Conservation (phyloP, 2,797 vertebrate species). For the Ataeniobius toweri region DNA sequence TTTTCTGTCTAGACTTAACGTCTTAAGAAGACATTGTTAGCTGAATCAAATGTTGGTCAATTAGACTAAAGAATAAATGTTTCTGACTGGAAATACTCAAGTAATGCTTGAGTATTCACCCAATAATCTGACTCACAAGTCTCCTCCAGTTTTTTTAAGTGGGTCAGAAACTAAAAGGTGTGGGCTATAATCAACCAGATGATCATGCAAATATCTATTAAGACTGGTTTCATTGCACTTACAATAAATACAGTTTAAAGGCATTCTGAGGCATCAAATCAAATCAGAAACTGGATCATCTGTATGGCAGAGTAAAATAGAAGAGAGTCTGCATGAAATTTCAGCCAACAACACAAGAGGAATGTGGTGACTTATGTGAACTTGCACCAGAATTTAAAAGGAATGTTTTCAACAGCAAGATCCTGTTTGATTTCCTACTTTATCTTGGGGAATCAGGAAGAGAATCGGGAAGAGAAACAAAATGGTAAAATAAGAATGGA, state of each 20-base stretch:
- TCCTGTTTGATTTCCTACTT: not conserved
- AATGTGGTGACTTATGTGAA: slow-evolving; percentile 2
- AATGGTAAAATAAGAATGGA: not conserved
- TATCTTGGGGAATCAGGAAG: no score
- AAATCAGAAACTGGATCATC: not conserved
- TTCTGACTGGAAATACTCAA: not conserved
- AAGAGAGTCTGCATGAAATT: not conserved
- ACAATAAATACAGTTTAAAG: not conserved
- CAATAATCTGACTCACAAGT: not conserved
- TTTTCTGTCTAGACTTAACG: not conserved
- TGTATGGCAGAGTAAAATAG: not conserved
- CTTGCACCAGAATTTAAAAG: not conserved
- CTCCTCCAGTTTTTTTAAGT: not conserved
- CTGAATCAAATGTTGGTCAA: not conserved
- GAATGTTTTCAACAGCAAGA: not conserved
- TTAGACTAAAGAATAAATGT: not conserved
- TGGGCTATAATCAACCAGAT: not conserved
- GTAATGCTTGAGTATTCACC: not conserved
- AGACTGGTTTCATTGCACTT: not conserved
- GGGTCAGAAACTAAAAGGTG: not conserved
- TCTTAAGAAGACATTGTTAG: not conserved
- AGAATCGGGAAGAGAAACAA: not conserved
- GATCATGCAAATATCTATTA: not conserved
- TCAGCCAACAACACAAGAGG: not conserved
- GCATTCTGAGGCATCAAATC: not conserved